Conservation (phyloP, 1,140 invertebrate species). For the Pogonus chalceus region DNA sequence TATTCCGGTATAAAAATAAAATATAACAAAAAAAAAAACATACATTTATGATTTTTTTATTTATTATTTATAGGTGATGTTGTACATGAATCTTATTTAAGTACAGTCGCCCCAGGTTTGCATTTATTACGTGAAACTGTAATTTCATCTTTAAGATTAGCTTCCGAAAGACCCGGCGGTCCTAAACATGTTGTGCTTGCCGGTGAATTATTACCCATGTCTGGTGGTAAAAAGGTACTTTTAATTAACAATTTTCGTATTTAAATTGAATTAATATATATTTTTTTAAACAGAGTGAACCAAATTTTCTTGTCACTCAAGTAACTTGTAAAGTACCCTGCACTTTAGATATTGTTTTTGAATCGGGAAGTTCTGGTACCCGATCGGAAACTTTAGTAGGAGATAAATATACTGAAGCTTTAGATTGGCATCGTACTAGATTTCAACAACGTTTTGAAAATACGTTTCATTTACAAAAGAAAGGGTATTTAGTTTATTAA, state of each 20-base stretch:
- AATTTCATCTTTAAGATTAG: constrained; percentile 51
- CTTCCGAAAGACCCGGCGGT: constrained; percentile 42
- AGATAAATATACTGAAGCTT: constrained; percentile 46
- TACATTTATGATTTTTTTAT: constrained; percentile 6
- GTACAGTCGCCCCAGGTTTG: constrained; percentile 58
- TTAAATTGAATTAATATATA: not conserved
- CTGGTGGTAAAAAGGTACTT: constrained; percentile 34
- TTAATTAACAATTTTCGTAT: not conserved
- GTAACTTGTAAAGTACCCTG: constrained; percentile 73
- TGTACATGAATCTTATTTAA: constrained; percentile 61
- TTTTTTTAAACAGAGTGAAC: constrained; percentile 34
- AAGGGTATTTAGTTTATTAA: constrained; percentile 47
- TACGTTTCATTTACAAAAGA: constrained; percentile 55
- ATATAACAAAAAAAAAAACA: not conserved
- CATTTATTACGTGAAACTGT: constrained; percentile 71
- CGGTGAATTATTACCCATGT: constrained; percentile 45
- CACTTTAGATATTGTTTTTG: constrained; percentile 74
- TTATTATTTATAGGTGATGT: constrained; percentile 38
- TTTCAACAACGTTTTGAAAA: constrained; percentile 66
- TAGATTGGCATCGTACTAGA: constrained; percentile 46
- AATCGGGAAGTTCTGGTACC: constrained; percentile 56
- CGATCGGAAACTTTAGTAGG: constrained; percentile 47
- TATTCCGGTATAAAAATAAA: constrained; percentile 19
- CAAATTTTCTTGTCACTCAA: constrained; percentile 78
- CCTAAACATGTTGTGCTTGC: constrained; percentile 51